Evolutionary conservation across 2,113 vertebrate species (phyloP).

Genomic region (Pygoscelis antarcticus): DNA sequence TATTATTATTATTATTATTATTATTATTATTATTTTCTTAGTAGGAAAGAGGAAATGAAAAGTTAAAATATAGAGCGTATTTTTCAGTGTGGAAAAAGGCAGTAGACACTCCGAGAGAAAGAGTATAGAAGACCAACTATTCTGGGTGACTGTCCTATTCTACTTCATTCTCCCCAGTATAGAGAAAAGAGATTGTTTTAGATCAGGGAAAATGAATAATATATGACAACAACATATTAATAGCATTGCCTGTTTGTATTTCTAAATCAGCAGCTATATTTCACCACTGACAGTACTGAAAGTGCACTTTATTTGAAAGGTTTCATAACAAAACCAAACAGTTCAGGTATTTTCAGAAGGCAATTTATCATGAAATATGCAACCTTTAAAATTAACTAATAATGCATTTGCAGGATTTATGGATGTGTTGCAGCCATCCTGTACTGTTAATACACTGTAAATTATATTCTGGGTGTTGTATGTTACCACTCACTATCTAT

Average conservation of each 20-base stretch:
- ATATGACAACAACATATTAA: conserved; percentile 21
- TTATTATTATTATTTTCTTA: background rate
- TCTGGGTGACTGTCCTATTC: background rate
- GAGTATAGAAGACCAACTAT: background rate
- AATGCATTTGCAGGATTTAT: conserved; percentile 46
- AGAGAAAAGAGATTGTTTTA: background rate
- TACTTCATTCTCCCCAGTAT: background rate
- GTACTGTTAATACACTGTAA: conserved; percentile 8
- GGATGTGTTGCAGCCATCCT: background rate
- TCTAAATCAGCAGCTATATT: conserved; percentile 26
- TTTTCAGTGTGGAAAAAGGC: background rate
- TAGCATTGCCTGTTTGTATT: conserved; percentile 15
- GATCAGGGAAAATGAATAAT: conserved; percentile 9
- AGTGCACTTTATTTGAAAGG: conserved; percentile 34
- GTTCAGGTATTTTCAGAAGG: conserved; percentile 35
- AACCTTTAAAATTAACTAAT: conserved; percentile 48
- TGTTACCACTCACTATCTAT: conserved; percentile 35
- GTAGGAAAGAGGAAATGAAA: background rate
- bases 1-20: background rate
- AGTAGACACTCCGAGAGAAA: background rate
- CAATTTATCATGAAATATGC: background rate
- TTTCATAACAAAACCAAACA: conserved; percentile 33
- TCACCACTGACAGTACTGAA: background rate
- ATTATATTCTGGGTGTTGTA: conserved; percentile 19
- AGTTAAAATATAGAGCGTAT: background rate